Percentiles rank a stretch among this genome's conserved stretches.
Evolutionary conservation across 2,113 vertebrate species (phyloP).

Genomic region (Chrysemys picta): DNA sequence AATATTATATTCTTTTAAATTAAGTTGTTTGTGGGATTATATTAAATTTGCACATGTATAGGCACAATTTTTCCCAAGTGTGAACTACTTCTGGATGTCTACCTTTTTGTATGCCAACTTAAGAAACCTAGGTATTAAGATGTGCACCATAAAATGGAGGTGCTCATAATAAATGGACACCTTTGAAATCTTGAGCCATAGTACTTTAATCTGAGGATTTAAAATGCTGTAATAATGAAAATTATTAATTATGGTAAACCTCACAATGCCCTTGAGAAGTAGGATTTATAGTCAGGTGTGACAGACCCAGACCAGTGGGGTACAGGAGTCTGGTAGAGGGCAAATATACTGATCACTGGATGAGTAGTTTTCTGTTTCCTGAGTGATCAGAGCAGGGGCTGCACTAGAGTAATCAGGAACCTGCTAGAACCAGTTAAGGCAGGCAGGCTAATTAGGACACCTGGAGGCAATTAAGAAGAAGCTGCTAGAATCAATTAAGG

Average conservation of each 20-base stretch:
- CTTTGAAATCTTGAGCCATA: neutral
- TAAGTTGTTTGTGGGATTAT: neutral
- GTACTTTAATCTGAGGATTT: neutral
- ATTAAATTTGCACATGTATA: neutral
- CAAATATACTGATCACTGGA: too few species aligned
- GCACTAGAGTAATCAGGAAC: too few species aligned
- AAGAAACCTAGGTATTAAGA: neutral
- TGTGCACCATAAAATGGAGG: neutral
- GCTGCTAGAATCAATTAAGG: too few species aligned
- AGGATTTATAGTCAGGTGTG: neutral
- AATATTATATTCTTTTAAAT: neutral
- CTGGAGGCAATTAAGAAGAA: too few species aligned
- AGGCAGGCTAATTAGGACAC: too few species aligned
- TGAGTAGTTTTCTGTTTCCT: too few species aligned
- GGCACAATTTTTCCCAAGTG: neutral
- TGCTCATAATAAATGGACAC: neutral
- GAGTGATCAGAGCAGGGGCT: too few species aligned
- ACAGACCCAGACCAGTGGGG: too few species aligned
- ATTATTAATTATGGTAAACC: neutral
- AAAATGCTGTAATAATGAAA: neutral
- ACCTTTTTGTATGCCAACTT: neutral
- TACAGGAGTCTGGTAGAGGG: too few species aligned
- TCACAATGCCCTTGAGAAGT: neutral
- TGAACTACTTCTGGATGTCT: neutral
- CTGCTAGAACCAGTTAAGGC: too few species aligned